Percentiles rank a stretch among this genome's conserved stretches.
Evolutionary conservation across 37 sponge, comb jelly and placozoan genomes (phyloP).

Genomic region (Beroe forskalii): DNA sequence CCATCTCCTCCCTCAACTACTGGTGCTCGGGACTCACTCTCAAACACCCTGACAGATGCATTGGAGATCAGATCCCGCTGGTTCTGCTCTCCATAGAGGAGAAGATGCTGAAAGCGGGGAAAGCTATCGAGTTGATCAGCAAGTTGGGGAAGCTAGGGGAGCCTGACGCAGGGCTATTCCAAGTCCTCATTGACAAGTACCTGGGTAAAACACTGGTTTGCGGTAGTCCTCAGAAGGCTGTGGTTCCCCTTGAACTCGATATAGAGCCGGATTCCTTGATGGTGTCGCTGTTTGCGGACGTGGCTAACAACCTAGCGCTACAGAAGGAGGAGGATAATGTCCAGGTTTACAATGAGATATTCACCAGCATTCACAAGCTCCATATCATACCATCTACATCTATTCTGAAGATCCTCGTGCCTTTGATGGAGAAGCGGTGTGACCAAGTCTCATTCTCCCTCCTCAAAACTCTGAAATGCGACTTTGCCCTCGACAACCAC

Average conservation of each 20-base stretch:
- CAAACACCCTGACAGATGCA: background rate
- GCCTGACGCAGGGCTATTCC: background rate
- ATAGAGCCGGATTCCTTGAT: background rate
- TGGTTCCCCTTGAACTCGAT: background rate
- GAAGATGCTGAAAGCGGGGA: constrained; percentile 46
- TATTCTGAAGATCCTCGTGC: constrained; percentile 26
- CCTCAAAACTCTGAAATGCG: constrained; percentile 7
- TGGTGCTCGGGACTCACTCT: constrained; percentile 10
- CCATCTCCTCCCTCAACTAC: background rate
- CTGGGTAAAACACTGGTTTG: background rate
- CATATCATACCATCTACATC: constrained; percentile 51
- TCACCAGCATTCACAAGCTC: constrained; percentile 5
- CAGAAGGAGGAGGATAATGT: background rate
- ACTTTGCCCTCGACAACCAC: constrained; percentile 9
- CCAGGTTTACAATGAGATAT: constrained; percentile 40
- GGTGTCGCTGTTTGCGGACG: background rate
- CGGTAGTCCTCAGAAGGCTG: background rate
- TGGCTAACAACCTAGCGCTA: background rate
- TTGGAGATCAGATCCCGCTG: constrained; percentile 1
- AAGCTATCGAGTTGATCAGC: constrained; percentile 51
- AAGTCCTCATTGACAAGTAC: constrained; percentile 5
- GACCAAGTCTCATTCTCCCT: constrained; percentile 37
- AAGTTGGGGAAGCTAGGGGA: constrained; percentile 41
- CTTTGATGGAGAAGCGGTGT: constrained; percentile 19
- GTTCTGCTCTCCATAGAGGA: background rate